phyloP scores from a whole-genome alignment of 53 echinoderm and acorn worm species.

The Astropecten irregularis region DNA sequence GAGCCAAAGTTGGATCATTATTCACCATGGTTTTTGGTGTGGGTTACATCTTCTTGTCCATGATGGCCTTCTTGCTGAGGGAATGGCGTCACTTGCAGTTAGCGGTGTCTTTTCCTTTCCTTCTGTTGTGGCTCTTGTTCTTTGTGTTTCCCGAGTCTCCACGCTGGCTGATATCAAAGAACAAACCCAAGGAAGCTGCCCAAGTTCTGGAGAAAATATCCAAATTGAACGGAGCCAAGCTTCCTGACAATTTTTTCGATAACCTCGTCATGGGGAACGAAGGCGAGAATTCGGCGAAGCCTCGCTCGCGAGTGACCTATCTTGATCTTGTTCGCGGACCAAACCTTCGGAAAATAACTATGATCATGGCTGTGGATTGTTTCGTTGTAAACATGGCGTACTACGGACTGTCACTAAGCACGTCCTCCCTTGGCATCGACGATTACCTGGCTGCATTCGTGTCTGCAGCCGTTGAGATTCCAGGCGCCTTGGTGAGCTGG shows the following conservation, averaged over 20 bases:
- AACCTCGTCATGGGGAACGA: too few species aligned
- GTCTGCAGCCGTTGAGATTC: conserved; percentile 66
- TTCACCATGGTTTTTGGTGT: not conserved
- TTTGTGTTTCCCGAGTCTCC: not conserved
- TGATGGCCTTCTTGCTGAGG: not conserved
- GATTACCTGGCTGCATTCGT: conserved; percentile 66
- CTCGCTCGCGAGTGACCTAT: not conserved
- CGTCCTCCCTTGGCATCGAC: conserved; percentile 58
- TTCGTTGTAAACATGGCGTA: conserved; percentile 63
- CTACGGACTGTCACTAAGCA: conserved; percentile 70
- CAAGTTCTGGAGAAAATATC: not conserved
- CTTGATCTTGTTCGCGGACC: not conserved
- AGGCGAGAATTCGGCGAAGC: not conserved
- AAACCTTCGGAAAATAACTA: not conserved
- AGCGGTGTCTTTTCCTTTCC: not conserved
- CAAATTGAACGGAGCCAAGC: not conserved
- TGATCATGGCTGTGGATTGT: conserved; percentile 15
- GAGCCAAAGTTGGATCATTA: not conserved
- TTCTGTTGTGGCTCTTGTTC: not conserved
- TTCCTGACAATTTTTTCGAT: not conserved
- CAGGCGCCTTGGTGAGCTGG: not conserved
- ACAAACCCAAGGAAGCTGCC: not conserved
- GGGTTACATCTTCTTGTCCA: not conserved
- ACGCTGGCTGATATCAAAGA: conserved; percentile 2
- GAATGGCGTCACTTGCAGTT: conserved; percentile 3